Evolutionary conservation across 2,888 invertebrate species (phyloP), one percentile per base, ranked within the genome.

Genomic region (Antheraea assamensis): DNA sequence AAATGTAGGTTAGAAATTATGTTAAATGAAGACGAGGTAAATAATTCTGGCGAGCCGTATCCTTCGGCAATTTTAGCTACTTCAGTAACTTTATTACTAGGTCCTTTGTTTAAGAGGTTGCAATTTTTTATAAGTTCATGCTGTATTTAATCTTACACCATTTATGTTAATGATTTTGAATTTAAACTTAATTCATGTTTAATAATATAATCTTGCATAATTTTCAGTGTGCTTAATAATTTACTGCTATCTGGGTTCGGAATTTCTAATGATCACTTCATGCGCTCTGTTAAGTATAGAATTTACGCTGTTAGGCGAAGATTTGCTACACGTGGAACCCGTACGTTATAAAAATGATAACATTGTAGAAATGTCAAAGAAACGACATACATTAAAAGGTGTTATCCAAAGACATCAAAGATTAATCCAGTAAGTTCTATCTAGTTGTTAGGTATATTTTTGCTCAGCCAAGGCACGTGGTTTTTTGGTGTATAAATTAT

Each of bases 221-320:
- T n/a, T 89, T 87, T 24, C 81, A 91, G 91, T 88, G 77, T 74
- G 86, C 0, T 80, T 79, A 2, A 30, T 86, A 13, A n/a, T 86
- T 1, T 87, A 83, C 73, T 74, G 78, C 10, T 88, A 85, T 55
- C 52, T 89, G 13, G 90, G 89, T 5, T 73, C 83, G 0, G 89
- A 90, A 68, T 84, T 86, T n/a, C 76, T 90, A 0, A 81, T 88
- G 79, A 85, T 91, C 70, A 83, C 81, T 0, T 71, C 91, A 2
- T 86, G 87, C 58, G 85, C 87, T 1, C 85, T 86, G 68, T 78
- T 91, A 2, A 84, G 83, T 30, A 88, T 83, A 2, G 83, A 87
- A 74, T 91, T 91, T 70, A 78, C 78, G 13, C 52, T 91, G 2
- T 80, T 92, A 2, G 81, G 83, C 70, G 86, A 89, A 70, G 90